Base-by-base conservation (phyloP, 2,113 vertebrate genomes). In the Cottus gobio region DNA sequence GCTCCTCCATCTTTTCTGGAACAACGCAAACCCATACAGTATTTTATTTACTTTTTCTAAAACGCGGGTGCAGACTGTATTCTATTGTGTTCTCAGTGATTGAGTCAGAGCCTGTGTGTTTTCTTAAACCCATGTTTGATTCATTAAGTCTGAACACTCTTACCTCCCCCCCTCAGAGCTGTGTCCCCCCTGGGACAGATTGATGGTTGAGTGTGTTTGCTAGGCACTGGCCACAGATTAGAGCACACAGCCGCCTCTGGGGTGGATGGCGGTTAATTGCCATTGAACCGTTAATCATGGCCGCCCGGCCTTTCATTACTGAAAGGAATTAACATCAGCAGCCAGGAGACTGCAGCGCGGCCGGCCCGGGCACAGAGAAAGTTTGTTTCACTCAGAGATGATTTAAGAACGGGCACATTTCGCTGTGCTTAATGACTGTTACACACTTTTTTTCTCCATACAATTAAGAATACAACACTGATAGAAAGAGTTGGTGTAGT, bases 221-320 rank as follows among this genome's bases (percentile, higher is more conserved):
- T 30, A 50, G 84, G 77, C 84, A 80, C 62, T 31, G 83, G 78
- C 79, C 71, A 81, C 90, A 87, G 87, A 93, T 88, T 89, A 85
- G 69, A 77, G 83, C 79, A 64, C 61, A 69, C 80, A 56, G 77
- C 24, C 62, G 54, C 83, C 90, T 86, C 83, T 37, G 50, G 89
- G 87, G 84, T 87, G 76, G 67, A 82, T 72, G 67, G 79, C 28
- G 71, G 91, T 94, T 94, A 93, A 94, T 93, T 93, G 91, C 81
- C 85, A 88, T 83, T 89, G 89, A 90, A 90, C 91, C 63, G 83
- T 94, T 93, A 92, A 93, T 92, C 88, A 87, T 70, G 83, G 76
- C 80, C 65, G 66, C 65, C 74, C 34, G 62, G 73, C 58, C 83
- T 83, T 84, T 93, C 86, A 87, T 91, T 91, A 89, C 84, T 82